A percentile compares a stretch with the other conserved stretches of the same genome.
Evolutionary conservation across 2,888 invertebrate species (phyloP).

Genomic region (Amitus sp.): DNA sequence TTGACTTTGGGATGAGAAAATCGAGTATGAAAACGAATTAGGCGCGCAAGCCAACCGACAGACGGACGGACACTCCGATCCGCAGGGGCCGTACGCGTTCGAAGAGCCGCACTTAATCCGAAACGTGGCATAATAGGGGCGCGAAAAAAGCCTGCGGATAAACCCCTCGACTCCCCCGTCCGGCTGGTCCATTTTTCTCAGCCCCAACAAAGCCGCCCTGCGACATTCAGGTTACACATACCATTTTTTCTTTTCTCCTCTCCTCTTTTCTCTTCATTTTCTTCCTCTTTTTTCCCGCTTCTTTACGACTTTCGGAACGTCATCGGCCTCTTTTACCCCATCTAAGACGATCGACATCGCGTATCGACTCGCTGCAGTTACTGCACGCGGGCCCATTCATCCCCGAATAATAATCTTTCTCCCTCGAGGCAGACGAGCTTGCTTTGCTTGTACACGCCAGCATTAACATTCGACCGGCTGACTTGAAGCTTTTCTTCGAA

Average conservation of each 20-base stretch:
- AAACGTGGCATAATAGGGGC: slow-evolving; percentile 43
- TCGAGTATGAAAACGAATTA: slow-evolving; percentile 14
- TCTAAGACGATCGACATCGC: not conserved
- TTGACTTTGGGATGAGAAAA: slow-evolving; percentile 24
- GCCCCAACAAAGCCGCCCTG: slow-evolving; percentile 23
- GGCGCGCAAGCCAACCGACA: not conserved
- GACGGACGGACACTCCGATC: not conserved
- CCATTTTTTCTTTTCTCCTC: slow-evolving; percentile 13
- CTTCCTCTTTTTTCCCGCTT: slow-evolving; percentile 40
- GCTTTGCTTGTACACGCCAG: not conserved
- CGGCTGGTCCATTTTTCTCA: slow-evolving; percentile 14
- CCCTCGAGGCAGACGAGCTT: slow-evolving; percentile 1
- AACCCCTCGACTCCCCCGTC: slow-evolving; percentile 44
- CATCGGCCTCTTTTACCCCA: too few species aligned
- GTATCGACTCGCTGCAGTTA: not conserved
- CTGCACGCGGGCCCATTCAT: not conserved
- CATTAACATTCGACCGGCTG: not conserved
- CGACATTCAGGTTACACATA: slow-evolving; percentile 29
- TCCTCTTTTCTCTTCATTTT: slow-evolving; percentile 28
- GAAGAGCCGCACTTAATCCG: slow-evolving; percentile 44
- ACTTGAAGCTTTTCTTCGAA: not conserved
- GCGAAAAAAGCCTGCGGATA: slow-evolving; percentile 40
- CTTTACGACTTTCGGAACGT: not conserved
- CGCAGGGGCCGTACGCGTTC: slow-evolving; percentile 32
- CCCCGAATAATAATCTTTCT: not conserved